Percentiles rank a stretch among this genome's conserved stretches.
Conservation (phyloP, 2,797 vertebrate genomes). For the Brachymystax lenok region DNA sequence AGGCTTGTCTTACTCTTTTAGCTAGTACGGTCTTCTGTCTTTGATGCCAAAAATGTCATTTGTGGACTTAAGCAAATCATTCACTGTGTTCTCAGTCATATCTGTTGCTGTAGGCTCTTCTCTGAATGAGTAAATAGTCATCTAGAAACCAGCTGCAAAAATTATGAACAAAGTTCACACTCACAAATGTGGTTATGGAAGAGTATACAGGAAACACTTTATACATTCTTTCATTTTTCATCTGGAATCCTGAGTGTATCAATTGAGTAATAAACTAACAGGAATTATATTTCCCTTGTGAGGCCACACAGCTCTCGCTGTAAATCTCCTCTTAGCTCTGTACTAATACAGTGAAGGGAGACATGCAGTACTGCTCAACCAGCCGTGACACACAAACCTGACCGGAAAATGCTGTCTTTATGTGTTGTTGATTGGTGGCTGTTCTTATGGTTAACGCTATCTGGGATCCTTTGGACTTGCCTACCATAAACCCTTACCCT, state of each 20-base stretch:
- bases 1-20: too few relatives aligned
- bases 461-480: too few relatives aligned
- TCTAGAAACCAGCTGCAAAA: not conserved
- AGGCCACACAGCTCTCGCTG: not conserved
- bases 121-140: constrained; percentile 1
- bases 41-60: not conserved
- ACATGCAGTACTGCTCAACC: not conserved
- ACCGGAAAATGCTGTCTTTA: not conserved
- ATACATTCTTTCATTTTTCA: not conserved
- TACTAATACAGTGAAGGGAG: constrained; percentile 1
- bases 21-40: not conserved
- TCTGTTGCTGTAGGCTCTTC: not conserved
- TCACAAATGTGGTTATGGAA: not conserved
- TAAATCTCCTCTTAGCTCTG: not conserved
- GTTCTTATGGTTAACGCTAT: not conserved
- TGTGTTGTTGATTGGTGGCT: not conserved
- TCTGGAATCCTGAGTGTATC: not conserved
- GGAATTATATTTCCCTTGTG: constrained; percentile 8
- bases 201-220: not conserved
- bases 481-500: too few relatives aligned
- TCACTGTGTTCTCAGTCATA: not conserved
- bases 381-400: not conserved
- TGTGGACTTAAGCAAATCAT: not conserved
- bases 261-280: constrained; percentile 8
- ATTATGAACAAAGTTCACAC: not conserved